Evolutionary conservation across 2,888 invertebrate species (phyloP).

Genomic region (Cinara cedri): DNA sequence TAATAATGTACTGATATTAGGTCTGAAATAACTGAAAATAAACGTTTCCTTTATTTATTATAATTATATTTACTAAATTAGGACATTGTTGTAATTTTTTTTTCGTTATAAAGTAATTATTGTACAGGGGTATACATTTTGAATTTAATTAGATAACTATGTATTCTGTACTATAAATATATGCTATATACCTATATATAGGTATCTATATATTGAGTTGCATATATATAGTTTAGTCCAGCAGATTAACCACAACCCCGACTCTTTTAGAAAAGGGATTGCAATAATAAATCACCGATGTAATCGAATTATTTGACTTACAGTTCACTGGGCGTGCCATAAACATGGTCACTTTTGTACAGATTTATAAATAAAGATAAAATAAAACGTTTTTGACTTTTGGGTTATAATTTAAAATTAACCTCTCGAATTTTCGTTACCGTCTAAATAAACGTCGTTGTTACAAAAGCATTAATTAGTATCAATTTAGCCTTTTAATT

Average conservation of each 20-base stretch:
- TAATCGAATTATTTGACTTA: conserved; percentile 51
- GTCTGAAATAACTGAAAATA: no score
- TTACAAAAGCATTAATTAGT: not conserved
- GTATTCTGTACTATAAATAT: conserved; percentile 15
- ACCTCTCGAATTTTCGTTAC: conserved; percentile 25
- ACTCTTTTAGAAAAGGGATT: conserved; percentile 52
- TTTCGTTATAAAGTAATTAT: conserved; percentile 26
- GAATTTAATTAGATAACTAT: conserved; percentile 29
- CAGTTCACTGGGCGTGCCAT: conserved; percentile 45
- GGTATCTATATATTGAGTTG: not conserved
- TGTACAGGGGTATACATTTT: conserved; percentile 26
- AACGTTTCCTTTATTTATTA: not conserved
- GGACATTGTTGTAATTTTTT: conserved; percentile 1
- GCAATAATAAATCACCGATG: conserved; percentile 49
- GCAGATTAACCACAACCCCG: conserved; percentile 52
- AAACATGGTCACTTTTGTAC: conserved; percentile 53
- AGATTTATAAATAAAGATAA: conserved; percentile 52
- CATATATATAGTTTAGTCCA: conserved; percentile 8
- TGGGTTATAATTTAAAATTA: conserved; percentile 53
- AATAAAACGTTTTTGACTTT: conserved; percentile 54
- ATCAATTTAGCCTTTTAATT: no score
- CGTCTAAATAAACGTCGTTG: conserved; percentile 17
- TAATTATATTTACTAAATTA: conserved; percentile 1
- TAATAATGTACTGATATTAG: no score
- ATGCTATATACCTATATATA: no score